Evolutionary conservation across 2,113 vertebrate species (phyloP), one percentile per base, ranked within the genome.

Genomic region (Machaerirhynchus nigripectus): DNA sequence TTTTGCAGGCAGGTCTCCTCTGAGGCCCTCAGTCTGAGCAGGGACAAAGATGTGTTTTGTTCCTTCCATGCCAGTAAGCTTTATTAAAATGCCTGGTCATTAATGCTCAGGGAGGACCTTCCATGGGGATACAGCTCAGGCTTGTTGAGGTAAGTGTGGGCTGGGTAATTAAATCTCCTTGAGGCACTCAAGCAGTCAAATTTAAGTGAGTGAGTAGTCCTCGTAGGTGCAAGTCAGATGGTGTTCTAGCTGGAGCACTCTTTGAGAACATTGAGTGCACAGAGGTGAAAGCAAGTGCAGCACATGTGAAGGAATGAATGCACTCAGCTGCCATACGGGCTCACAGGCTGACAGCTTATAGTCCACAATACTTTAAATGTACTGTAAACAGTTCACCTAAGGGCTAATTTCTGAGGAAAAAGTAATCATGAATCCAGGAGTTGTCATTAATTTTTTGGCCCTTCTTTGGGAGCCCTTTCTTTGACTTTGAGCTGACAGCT

Each of bases 181-280:
- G 52, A 84, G 61, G 47, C 55, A n/a, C 42, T 44, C 0, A 6
- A 74, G 76, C 53, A 74, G 63, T 80, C 40, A 74, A 31, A 42
- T 69, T 86, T 76, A 50, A 1, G 2, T 23, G 65, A 70, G 27
- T 55, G 49, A 87, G 44, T 15, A 87, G 74, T 59, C 57, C 46
- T 64, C 3, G 2, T 12, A 67, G 46, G 49, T 16, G 18, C 23
- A 37, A 88, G 50, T n/a, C 53, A 79, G 82, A 52, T 46, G 61
- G 65, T 6, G 6, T 10, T 67, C 17, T 67, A 63, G 35, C 50
- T 78, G 61, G 65, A 70, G 42, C 31, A 39, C 23, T 52, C 69
- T 46, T 59, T 0, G 2, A 61, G 87, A 84, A 57, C 53, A 39
- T 0, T 10, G 53, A 75, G 31, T 3, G 20, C 1, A 1, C 44